phyloP scores from a whole-genome alignment of 2,888 invertebrate species.

The Oligia latruncula region DNA sequence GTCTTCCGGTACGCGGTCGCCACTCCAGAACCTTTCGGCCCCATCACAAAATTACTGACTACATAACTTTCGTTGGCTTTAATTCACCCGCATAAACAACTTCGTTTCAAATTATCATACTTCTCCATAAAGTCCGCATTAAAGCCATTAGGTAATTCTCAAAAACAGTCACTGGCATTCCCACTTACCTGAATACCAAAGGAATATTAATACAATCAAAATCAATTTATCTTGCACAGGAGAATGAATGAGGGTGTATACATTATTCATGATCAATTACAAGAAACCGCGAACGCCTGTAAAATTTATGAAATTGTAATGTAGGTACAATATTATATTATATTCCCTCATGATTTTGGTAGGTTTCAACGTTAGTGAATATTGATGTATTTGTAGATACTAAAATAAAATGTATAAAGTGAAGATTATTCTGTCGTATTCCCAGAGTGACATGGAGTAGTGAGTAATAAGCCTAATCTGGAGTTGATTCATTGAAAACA shows the following conservation, averaged over 20 bases:
- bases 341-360: conserved; percentile 39
- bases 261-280: conserved; percentile 76
- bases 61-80: background rate
- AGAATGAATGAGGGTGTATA: conserved; percentile 66
- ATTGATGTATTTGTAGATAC: conserved; percentile 17
- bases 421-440: background rate
- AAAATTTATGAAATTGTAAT: conserved; percentile 69
- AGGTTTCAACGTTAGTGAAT: conserved; percentile 15
- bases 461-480: background rate
- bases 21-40: too few relatives aligned
- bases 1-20: too few relatives aligned
- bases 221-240: conserved; percentile 71
- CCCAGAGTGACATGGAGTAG: background rate
- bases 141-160: conserved; percentile 40
- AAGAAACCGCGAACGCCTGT: conserved; percentile 68
- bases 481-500: background rate
- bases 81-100: background rate
- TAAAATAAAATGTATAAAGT: background rate
- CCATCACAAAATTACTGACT: too few relatives aligned
- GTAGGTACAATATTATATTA: conserved; percentile 53
- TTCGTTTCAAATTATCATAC: background rate
- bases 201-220: conserved; percentile 72
- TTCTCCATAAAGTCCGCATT: conserved; percentile 8
- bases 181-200: conserved; percentile 59
- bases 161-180: conserved; percentile 41